phyloP scores from a whole-genome alignment of 2,888 invertebrate species.

The Eutolmus rufibarbis region DNA sequence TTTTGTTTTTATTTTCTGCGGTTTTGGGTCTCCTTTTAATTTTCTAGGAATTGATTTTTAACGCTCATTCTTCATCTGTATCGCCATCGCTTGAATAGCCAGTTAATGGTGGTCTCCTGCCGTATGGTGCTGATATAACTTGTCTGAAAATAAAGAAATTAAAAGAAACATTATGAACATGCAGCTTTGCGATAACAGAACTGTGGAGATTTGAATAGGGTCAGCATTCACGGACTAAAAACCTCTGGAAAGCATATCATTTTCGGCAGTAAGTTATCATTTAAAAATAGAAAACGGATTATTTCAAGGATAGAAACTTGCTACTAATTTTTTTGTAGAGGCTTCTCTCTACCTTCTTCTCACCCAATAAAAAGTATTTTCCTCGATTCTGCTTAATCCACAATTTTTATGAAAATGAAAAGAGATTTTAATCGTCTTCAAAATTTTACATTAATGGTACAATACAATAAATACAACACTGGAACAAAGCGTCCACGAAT shows the following conservation, averaged over 20 bases:
- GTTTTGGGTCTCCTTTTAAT: not conserved
- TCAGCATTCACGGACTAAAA: too few species aligned
- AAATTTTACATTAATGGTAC: not conserved
- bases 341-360: not conserved
- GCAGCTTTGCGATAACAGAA: not conserved
- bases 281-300: too few species aligned
- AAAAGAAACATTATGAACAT: not conserved
- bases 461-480: not conserved
- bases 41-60: not conserved
- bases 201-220: not conserved
- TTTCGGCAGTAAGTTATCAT: too few species aligned
- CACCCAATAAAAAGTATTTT: not conserved
- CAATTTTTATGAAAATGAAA: not conserved
- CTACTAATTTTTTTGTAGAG: not conserved
- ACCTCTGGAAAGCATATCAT: too few species aligned
- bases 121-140: slow-evolving; percentile 75
- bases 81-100: slow-evolving; percentile 82
- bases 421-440: not conserved
- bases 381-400: not conserved
- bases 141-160: slow-evolving; percentile 64
- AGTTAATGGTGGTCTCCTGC: slow-evolving; percentile 64
- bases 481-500: not conserved
- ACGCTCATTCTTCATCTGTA: slow-evolving; percentile 84
- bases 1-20: not conserved
- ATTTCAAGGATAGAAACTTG: too few species aligned